Conservation (phyloP, 2,888 invertebrate species). For the Drosophila ochracea region DNA sequence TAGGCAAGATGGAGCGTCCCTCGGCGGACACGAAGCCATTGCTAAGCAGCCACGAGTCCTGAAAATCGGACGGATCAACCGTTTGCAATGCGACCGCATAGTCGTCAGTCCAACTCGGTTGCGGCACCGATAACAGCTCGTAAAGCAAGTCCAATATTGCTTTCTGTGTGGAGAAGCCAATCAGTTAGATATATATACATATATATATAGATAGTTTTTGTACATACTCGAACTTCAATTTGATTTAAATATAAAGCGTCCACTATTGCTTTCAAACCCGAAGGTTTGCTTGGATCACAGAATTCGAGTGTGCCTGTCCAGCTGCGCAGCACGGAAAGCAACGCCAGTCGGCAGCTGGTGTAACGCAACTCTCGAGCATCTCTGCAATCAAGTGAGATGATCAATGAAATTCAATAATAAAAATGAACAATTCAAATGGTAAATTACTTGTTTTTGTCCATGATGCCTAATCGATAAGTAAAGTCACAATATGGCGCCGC, state of each 20-base stretch:
- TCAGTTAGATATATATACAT: not conserved
- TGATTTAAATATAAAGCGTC: constrained; percentile 94
- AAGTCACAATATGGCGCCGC: constrained; percentile 98
- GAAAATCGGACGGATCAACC: constrained; percentile 93
- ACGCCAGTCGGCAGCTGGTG: constrained; percentile 93
- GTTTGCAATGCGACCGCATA: constrained; percentile 94
- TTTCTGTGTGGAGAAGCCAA: constrained; percentile 87
- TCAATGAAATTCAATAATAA: not conserved
- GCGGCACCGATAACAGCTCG: constrained; percentile 94
- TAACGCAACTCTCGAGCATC: constrained; percentile 93
- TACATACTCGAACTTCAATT: constrained; percentile 94
- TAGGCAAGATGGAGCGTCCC: constrained; percentile 93
- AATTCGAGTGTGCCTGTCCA: constrained; percentile 96
- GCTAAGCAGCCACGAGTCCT: constrained; percentile 94
- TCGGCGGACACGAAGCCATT: constrained; percentile 98
- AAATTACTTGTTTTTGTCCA: constrained; percentile 89
- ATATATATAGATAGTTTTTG: not conserved
- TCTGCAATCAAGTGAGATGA: constrained; percentile 82
- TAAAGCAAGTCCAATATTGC: constrained; percentile 96
- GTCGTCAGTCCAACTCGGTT: constrained; percentile 97
- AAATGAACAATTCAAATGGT: not conserved
- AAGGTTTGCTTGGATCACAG: constrained; percentile 91
- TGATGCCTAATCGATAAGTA: constrained; percentile 90
- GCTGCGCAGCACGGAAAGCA: constrained; percentile 94
- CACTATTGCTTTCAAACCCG: constrained; percentile 92